phyloP scores from a whole-genome alignment of 64 coral and sea anemone genomes.

The Montipora sp. region DNA sequence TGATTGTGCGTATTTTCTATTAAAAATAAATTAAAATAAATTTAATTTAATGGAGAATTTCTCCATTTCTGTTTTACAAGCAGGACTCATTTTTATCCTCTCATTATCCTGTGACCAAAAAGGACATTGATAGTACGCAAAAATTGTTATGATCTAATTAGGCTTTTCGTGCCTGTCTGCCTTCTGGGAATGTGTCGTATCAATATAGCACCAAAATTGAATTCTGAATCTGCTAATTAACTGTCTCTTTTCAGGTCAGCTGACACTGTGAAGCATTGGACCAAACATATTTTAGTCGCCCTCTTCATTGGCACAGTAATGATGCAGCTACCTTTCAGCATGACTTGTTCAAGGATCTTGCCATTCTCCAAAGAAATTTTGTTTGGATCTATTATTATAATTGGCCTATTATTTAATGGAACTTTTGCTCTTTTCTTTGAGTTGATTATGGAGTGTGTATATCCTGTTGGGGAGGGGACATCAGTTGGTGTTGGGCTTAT shows the following conservation, averaged over 20 bases:
- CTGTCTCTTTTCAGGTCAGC: constrained; percentile 42
- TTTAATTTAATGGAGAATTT: too few species aligned
- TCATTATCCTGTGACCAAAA: too few species aligned
- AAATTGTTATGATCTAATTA: too few species aligned
- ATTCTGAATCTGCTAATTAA: neutral
- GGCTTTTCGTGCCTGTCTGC: too few species aligned
- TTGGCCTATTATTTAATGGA: constrained; percentile 32
- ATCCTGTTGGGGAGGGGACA: constrained; percentile 49
- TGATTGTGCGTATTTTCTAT: too few species aligned
- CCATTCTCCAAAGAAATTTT: constrained; percentile 34
- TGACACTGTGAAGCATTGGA: constrained; percentile 38
- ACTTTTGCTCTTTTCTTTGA: constrained; percentile 67
- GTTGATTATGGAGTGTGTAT: constrained; percentile 63
- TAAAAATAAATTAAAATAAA: too few species aligned
- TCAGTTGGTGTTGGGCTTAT: constrained; percentile 27
- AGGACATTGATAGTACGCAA: too few species aligned
- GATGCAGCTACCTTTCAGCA: constrained; percentile 24
- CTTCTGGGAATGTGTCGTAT: too few species aligned
- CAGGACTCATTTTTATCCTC: too few species aligned
- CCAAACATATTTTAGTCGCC: constrained; percentile 42
- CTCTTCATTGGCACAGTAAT: constrained; percentile 38
- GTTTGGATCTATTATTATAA: constrained; percentile 16
- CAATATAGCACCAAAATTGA: too few species aligned
- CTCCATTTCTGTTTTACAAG: too few species aligned
- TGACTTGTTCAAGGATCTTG: constrained; percentile 54